Conservation (phyloP, 2,113 vertebrate species). For the Camelus bactrianus region DNA sequence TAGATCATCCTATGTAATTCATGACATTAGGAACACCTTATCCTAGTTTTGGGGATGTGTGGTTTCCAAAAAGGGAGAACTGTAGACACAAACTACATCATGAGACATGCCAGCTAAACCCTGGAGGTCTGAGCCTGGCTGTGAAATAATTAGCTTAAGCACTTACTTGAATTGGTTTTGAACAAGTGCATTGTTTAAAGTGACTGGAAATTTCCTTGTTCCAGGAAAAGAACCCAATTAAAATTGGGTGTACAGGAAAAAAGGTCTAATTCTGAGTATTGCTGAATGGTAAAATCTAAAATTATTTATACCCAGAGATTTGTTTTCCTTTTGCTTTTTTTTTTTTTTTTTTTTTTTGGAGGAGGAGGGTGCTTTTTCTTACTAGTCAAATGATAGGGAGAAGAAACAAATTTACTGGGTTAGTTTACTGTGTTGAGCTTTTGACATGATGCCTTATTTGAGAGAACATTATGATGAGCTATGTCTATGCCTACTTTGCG, state of each 20-base stretch:
- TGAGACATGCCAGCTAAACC: background rate
- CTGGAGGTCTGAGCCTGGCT: background rate
- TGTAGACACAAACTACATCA: background rate
- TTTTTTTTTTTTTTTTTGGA: background rate
- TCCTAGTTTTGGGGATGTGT: background rate
- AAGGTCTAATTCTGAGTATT: background rate
- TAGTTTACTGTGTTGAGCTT: background rate
- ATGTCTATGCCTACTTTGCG: background rate
- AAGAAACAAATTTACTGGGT: background rate
- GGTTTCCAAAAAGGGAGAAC: background rate
- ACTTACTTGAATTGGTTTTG: conserved; percentile 31
- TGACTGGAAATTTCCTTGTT: background rate
- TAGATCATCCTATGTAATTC: background rate
- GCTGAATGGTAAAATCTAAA: background rate
- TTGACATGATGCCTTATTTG: background rate
- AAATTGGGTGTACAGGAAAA: background rate
- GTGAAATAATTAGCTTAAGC: conserved; percentile 2
- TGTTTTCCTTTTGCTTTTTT: background rate
- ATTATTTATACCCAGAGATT: background rate
- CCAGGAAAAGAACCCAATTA: background rate
- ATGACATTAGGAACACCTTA: background rate
- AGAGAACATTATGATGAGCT: background rate
- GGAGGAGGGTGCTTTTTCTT: background rate
- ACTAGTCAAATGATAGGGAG: background rate
- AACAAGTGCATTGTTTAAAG: conserved; percentile 28